Base-by-base conservation (phyloP, 2,797 vertebrate genomes). In the Coendou prehensilis region DNA sequence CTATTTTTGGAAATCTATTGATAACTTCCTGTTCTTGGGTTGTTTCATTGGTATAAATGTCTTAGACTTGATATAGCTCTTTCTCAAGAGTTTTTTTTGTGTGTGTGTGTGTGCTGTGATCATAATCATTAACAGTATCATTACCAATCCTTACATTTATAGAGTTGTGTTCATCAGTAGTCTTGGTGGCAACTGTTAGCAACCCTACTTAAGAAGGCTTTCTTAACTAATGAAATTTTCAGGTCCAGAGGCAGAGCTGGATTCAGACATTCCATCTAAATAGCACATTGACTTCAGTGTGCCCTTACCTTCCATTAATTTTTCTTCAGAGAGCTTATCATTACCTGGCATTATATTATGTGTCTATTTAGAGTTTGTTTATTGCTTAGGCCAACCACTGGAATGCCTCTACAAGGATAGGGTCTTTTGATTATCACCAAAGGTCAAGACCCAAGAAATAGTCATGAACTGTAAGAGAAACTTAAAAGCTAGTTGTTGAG, bases 1-100 rank as follows among this genome's bases (percentile, higher is more conserved):
- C 61, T 87, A 33, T 57, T 95, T 83, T 91, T 64, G 33, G 81
- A 92, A 87, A 88, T 87, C 71, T 59, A 83, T 76, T 30, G 80
- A 81, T 89, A 81, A 93, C 57, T 87, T 89, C 76, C 61, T 64
- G 30, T 95, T 47, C 64, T 87, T 81, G 52, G 63, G 54, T 73
- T 56, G 22, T 71, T 81, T 71, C 41, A 17, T 50, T 69, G 82
- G 14, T 75, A 47, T 78, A 82, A 85, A 67, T 75, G 50, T 50
- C 82, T 83, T 41, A 89, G 83, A 80, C 28, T 30, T 22, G 79
- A 93, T 73, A 54, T 57, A 64, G 52, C 18, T 94, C 59, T 75
- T 73, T 85, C 71, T 69, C 22, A 69, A 59, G 82, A 92, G 86
- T 54, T 18, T 30, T 83, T 28, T 76, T 28, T 47, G 1, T 28